Base-by-base conservation (phyloP, 35 echinoderm and acorn worm species). In the Lytechinus variegatus region DNA sequence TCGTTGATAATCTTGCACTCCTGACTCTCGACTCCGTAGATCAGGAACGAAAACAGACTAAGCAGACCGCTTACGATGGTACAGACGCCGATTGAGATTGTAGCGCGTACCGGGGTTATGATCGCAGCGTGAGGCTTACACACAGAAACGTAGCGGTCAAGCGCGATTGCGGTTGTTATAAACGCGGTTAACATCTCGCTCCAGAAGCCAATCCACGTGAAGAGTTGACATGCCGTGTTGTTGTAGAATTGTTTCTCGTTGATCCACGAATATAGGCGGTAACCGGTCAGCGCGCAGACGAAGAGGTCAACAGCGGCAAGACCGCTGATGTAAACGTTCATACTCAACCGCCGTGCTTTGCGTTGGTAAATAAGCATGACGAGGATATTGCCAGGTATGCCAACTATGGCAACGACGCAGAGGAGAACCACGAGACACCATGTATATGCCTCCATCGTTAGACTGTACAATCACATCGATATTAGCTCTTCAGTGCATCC, bases 121-220 rank as follows among this genome's bases (percentile, higher is more conserved):
- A 86, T 87, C 13, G 88, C 95, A 52, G 87, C 88, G 52, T 97
- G 97, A 1, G 97, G 97, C 4, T 91, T 87, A 86, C 97, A 97
- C 19, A 97, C 95, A 33, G 95, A 87, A 52, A 97, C 72, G 61
- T 97, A 97, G 19, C 97, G 92, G 55, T 97, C 97, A 4, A 96
- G 91, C 4, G 97, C 97, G 61, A 97, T 96, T 13, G 97, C 95
- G 11, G 97, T 97, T 11, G 97, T 97, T 27, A 97, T 61, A 52
- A 95, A 97, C 27, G 97, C 97, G 6, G 97, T 96, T 5, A 94
- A 86, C 54, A 97, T 96, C 71, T 97, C 97, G 55, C 97, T 97
- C 54, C 92, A 96, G 29, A 95, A 97, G 6, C 97, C 95, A 12
- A 96, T 57, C 86, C 95, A 94, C 5, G 55, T 93, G 53, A 96